Percentiles rank a stretch among this genome's conserved stretches.
These are phyloP conservation scores for Sebastes jordani DNA, from an alignment of 2,797 vertebrate species.

Conservation along the genomic window DNA sequence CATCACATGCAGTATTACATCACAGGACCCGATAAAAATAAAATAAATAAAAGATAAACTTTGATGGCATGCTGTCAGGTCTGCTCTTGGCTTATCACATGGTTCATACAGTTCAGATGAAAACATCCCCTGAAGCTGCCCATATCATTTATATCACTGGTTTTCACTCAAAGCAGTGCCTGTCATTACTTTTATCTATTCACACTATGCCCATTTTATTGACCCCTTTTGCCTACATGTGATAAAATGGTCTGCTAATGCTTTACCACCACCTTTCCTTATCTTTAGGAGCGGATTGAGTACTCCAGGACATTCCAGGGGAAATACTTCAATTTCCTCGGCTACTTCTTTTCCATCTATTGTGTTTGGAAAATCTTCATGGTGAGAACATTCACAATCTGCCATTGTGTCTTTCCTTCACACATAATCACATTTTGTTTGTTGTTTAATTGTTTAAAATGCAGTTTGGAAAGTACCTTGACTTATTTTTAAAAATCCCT, in stretches of 20 bases:
- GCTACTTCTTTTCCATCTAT: constrained; percentile 99
- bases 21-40: neutral
- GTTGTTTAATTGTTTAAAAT: neutral
- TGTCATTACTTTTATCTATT: neutral
- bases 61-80: neutral
- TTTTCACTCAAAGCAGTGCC: neutral
- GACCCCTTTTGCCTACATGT: neutral
- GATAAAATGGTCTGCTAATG: neutral
- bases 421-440: neutral
- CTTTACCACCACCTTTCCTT: neutral
- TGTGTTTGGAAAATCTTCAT: constrained; percentile 99
- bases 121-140: neutral
- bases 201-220: neutral
- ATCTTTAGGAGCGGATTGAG: constrained; percentile 93
- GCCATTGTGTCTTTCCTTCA: neutral
- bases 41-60: neutral
- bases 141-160: neutral
- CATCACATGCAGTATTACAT: neutral
- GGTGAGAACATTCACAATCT: constrained; percentile 79
- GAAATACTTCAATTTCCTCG: constrained; percentile 98
- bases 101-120: neutral
- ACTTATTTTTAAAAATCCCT: neutral
- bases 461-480: neutral
- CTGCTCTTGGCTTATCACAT: neutral
- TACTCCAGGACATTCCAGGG: constrained; percentile 99